These are phyloP conservation scores for Poeciliopsis turneri DNA, from an alignment of 2,797 vertebrate species.

Conservation along the genomic window DNA sequence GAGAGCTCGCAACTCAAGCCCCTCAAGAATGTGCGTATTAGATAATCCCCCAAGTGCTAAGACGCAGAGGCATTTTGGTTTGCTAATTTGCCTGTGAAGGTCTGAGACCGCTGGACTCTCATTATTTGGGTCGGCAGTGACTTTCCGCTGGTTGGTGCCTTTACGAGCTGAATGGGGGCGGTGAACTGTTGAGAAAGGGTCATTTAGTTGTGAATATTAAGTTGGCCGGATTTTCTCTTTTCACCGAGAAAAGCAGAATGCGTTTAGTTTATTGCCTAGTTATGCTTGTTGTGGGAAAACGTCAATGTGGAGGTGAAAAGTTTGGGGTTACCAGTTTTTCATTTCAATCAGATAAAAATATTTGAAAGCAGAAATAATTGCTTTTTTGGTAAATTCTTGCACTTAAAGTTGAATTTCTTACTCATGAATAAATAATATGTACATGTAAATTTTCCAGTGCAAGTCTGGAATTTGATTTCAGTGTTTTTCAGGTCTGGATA, in stretches of 20 bases:
- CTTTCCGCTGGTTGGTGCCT: constrained; percentile 64
- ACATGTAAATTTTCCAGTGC: neutral
- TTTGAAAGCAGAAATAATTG: neutral
- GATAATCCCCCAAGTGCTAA: constrained; percentile 65
- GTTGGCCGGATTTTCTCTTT: constrained; percentile 60
- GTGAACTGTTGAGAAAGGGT: constrained; percentile 79
- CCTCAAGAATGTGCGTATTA: constrained; percentile 71
- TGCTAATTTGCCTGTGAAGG: constrained; percentile 51
- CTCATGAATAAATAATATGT: constrained; percentile 13
- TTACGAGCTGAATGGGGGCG: constrained; percentile 71
- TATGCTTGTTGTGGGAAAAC: constrained; percentile 6
- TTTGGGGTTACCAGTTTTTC: neutral
- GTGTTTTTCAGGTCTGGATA: neutral
- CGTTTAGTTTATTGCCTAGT: constrained; percentile 6
- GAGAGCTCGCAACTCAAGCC: constrained; percentile 54
- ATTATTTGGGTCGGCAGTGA: constrained; percentile 56
- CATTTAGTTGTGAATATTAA: constrained; percentile 77
- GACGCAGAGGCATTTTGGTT: constrained; percentile 60
- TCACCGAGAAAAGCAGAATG: constrained; percentile 23
- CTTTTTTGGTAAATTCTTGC: constrained; percentile 1
- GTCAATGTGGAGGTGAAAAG: neutral
- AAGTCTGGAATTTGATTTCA: neutral
- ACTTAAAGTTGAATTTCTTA: constrained; percentile 3
- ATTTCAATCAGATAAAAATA: neutral
- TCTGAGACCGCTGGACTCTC: constrained; percentile 45